Conservation (phyloP, 2,113 vertebrate genomes). For the Gallinago undulata region DNA sequence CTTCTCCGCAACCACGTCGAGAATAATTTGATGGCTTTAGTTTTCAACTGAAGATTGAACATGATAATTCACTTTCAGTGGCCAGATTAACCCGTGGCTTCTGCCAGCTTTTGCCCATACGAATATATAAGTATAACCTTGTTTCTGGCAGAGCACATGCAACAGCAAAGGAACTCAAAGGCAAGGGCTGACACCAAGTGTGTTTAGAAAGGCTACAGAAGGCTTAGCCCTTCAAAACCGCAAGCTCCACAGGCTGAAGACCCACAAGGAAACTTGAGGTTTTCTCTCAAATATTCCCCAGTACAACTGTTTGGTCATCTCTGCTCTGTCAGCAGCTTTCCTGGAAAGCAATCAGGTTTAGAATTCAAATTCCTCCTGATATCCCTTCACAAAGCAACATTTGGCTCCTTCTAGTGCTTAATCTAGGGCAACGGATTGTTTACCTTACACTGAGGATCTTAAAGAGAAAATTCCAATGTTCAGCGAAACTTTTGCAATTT, state of each 20-base stretch:
- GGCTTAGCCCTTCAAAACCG: accelerated
- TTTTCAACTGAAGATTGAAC: neutral
- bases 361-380: neutral
- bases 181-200: neutral
- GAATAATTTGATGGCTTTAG: neutral
- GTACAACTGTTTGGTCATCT: neutral
- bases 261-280: neutral
- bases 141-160: neutral
- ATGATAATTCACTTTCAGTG: neutral
- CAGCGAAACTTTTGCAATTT: neutral
- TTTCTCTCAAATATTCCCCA: neutral
- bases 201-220: neutral
- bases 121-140: neutral
- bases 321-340: neutral
- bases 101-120: neutral
- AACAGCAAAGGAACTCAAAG: neutral
- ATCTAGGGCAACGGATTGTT: neutral
- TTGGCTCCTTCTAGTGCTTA: neutral
- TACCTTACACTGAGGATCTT: neutral
- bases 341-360: neutral
- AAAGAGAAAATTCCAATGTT: neutral
- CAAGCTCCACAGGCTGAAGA: neutral
- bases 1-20: neutral
- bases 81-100: neutral
- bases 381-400: neutral